Percentiles rank a stretch among this genome's conserved stretches.
Evolutionary conservation across 1,140 invertebrate species (phyloP).

Genomic region (Charaxes varanes): DNA sequence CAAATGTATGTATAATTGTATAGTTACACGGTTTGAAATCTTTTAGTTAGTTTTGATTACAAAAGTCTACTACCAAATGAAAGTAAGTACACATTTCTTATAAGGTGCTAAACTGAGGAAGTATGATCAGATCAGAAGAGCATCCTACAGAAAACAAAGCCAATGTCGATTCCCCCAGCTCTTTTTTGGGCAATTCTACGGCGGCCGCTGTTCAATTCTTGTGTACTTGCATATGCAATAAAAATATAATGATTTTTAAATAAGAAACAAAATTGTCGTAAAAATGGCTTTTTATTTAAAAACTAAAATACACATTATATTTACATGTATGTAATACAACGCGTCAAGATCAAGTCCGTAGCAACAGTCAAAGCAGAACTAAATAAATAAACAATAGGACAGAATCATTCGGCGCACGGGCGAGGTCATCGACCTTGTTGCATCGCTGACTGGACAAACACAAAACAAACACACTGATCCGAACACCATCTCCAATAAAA

Average conservation of each 20-base stretch:
- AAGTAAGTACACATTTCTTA: no score
- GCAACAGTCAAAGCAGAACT: slow-evolving; percentile 69
- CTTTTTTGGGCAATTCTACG: no score
- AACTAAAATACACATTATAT: slow-evolving; percentile 57
- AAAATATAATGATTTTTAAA: not conserved
- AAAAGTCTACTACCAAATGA: no score
- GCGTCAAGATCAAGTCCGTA: slow-evolving; percentile 69
- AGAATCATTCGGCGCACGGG: slow-evolving; percentile 32
- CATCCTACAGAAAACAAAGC: no score
- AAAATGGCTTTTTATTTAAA: slow-evolving; percentile 58
- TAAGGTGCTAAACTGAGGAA: no score
- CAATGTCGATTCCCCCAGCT: no score
- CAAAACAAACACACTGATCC: slow-evolving; percentile 9
- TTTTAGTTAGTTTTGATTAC: no score
- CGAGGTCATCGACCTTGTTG: slow-evolving; percentile 37
- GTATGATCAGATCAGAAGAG: no score
- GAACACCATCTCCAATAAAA: slow-evolving; percentile 6
- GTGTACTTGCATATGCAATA: not conserved
- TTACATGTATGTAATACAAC: slow-evolving; percentile 64
- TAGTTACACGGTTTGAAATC: no score
- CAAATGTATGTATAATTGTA: no score
- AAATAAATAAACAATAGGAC: slow-evolving; percentile 61
- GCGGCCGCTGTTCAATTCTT: no score
- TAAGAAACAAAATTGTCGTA: slow-evolving; percentile 32
- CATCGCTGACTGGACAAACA: slow-evolving; percentile 38